Conservation (phyloP, 2,888 invertebrate species). For the Flabesymbios commensalis region DNA sequence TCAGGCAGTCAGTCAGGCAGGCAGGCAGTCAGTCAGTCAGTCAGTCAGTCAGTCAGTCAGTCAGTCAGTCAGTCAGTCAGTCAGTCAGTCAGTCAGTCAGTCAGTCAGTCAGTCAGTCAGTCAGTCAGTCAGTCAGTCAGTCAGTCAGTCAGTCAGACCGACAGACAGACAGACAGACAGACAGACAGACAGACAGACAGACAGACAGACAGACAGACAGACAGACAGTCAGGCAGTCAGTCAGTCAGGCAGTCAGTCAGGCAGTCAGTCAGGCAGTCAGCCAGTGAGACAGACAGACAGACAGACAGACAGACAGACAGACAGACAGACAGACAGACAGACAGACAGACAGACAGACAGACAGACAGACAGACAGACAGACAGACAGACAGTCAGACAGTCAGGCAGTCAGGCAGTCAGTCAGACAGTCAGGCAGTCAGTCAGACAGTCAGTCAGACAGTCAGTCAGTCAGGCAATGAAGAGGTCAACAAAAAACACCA, state of each 20-base stretch:
- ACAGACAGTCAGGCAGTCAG: conserved; percentile 8
- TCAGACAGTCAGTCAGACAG: too few relatives aligned
- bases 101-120: conserved; percentile 1
- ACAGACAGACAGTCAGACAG: too few relatives aligned
- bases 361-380: too few relatives aligned
- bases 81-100: conserved; percentile 23
- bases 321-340: too few relatives aligned
- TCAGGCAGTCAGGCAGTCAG: too few relatives aligned
- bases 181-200: conserved; percentile 12
- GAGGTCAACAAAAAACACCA: too few relatives aligned
- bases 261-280: too few relatives aligned
- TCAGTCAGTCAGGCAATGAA: too few relatives aligned
- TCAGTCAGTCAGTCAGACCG: not conserved
- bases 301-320: too few relatives aligned
- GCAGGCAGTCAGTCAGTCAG: not conserved
- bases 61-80: conserved; percentile 24
- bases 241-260: not conserved
- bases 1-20: not conserved
- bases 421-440: too few relatives aligned
- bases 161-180: conserved; percentile 1
- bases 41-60: conserved; percentile 25
- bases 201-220: conserved; percentile 11
- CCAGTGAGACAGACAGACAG: too few relatives aligned
- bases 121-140: not conserved
- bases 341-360: too few relatives aligned